Evolutionary conservation across 2,797 vertebrate species (phyloP).

Genomic region (Sebastes aleutianus): DNA sequence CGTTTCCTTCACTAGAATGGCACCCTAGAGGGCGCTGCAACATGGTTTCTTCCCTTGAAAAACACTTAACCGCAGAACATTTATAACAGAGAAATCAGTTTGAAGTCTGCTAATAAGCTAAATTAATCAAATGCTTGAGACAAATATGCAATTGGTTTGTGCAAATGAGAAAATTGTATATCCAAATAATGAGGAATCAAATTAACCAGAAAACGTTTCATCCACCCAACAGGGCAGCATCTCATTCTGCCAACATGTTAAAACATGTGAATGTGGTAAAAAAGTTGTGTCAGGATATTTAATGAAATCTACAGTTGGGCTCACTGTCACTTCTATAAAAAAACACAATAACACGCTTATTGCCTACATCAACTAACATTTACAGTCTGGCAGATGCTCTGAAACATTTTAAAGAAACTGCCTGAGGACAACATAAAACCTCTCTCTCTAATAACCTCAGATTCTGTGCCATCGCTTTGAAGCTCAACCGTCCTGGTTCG

Average conservation of each 20-base stretch:
- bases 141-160: not conserved
- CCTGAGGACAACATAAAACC: constrained; percentile 43
- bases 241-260: not conserved
- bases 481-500: constrained; percentile 37
- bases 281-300: constrained; percentile 4
- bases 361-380: constrained; percentile 23
- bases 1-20: no score
- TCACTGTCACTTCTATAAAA: constrained; percentile 37
- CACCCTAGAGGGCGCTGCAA: no score
- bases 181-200: not conserved
- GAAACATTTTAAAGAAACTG: constrained; percentile 32
- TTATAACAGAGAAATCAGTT: not conserved
- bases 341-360: constrained; percentile 35
- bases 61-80: not conserved
- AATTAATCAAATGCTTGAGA: not conserved
- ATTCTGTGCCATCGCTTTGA: constrained; percentile 58
- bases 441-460: constrained; percentile 36
- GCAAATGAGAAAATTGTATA: not conserved
- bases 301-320: constrained; percentile 45
- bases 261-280: constrained; percentile 15
- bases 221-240: not conserved
- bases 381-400: constrained; percentile 33
- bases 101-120: not conserved
- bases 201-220: constrained; percentile 1
- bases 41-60: no score